A percentile compares a stretch with the other conserved stretches of the same genome.
phyloP scores from a whole-genome alignment of 1,140 invertebrate species.

The Phthorimaea operculella region DNA sequence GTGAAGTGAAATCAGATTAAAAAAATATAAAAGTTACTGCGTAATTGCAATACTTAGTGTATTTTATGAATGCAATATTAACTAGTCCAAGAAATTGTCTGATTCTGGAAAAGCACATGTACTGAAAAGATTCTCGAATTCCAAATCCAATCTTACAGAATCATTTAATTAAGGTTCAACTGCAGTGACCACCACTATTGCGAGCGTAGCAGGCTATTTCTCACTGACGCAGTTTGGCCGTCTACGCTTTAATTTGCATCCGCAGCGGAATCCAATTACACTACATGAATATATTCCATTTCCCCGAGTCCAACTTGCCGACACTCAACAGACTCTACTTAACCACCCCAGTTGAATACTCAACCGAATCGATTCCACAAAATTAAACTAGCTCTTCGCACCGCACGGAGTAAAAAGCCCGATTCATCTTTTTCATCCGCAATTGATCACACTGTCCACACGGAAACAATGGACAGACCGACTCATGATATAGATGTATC shows the following conservation, averaged over 20 bases:
- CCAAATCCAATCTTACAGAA: too few relatives aligned
- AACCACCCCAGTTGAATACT: background rate
- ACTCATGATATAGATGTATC: background rate
- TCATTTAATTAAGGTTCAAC: too few relatives aligned
- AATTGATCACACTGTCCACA: slow-evolving; percentile 1
- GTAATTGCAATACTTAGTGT: too few relatives aligned
- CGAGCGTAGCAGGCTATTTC: too few relatives aligned
- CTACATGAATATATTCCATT: slow-evolving; percentile 34
- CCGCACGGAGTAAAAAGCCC: background rate
- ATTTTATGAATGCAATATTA: too few relatives aligned
- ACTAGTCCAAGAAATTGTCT: too few relatives aligned
- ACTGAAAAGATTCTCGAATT: too few relatives aligned
- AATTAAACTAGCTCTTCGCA: background rate
- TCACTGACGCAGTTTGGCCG: background rate
- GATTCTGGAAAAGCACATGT: too few relatives aligned
- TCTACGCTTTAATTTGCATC: slow-evolving; percentile 26
- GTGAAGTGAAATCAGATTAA: too few relatives aligned
- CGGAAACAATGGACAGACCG: background rate
- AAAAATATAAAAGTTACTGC: too few relatives aligned
- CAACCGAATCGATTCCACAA: background rate
- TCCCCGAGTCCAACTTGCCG: slow-evolving; percentile 9
- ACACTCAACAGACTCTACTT: background rate
- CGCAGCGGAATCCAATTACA: slow-evolving; percentile 27
- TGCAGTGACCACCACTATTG: too few relatives aligned
- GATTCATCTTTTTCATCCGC: background rate